phyloP scores from a whole-genome alignment of 2,888 invertebrate species.

The Allophyes oxyacanthae region DNA sequence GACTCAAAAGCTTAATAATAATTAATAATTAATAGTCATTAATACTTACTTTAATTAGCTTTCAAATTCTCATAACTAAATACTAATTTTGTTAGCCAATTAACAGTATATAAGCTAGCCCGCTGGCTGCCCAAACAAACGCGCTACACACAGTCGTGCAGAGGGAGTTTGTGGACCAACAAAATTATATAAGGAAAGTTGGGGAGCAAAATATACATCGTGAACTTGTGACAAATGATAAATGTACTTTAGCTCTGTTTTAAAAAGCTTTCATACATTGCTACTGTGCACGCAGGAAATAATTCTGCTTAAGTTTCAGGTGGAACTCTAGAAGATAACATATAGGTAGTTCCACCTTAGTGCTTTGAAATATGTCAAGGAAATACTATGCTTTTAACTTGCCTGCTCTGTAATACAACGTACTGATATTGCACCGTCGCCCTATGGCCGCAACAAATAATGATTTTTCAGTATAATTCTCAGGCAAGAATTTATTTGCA shows the following conservation, averaged over 20 bases:
- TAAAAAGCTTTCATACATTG: conserved; percentile 32
- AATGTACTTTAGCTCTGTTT: conserved; percentile 24
- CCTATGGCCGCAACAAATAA: conserved; percentile 45
- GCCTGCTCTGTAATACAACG: conserved; percentile 46
- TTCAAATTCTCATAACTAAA: conserved; percentile 17
- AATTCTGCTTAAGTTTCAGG: conserved; percentile 27
- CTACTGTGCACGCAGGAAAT: conserved; percentile 38
- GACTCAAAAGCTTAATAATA: conserved; percentile 69
- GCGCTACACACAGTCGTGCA: conserved; percentile 23
- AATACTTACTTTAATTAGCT: conserved; percentile 32
- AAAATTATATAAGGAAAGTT: conserved; percentile 20
- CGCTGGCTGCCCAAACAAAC: conserved; percentile 51
- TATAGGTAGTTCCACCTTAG: conserved; percentile 27
- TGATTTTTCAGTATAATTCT: conserved; percentile 14
- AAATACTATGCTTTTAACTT: conserved; percentile 32
- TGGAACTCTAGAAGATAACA: conserved; percentile 14
- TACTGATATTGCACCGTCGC: conserved; percentile 48
- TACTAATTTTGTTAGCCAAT: conserved; percentile 22
- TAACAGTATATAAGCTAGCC: conserved; percentile 21
- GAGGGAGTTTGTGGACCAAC: conserved; percentile 23
- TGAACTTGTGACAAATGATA: conserved; percentile 13
- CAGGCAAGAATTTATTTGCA: too few species aligned
- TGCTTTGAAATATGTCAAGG: conserved; percentile 39
- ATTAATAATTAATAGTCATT: conserved; percentile 43
- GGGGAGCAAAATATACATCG: conserved; percentile 12